Conservation (phyloP, 2,797 vertebrate species). For the Caiman crocodilus region DNA sequence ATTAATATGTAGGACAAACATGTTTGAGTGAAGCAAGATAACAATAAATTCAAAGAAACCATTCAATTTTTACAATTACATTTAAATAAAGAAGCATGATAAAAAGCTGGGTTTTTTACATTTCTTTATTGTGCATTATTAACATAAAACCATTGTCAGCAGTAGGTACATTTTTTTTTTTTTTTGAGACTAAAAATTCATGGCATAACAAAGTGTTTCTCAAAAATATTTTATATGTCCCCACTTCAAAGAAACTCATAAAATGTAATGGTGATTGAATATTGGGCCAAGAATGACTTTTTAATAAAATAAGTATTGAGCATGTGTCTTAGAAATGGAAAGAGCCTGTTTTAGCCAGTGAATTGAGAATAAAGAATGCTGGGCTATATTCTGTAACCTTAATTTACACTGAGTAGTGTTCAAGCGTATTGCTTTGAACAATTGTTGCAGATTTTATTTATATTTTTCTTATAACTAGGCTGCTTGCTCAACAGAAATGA, state of each 20-base stretch:
- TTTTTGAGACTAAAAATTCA: not conserved
- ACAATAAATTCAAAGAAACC: not conserved
- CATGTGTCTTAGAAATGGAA: slow-evolving; percentile 32
- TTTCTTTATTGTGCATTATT: not conserved
- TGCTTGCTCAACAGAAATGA: not conserved
- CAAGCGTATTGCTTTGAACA: not conserved
- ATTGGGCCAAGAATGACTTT: not conserved
- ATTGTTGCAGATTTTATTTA: not conserved
- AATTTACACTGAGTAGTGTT: not conserved
- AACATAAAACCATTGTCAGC: not conserved
- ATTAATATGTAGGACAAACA: not conserved
- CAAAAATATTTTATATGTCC: not conserved
- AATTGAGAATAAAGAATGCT: slow-evolving; percentile 13
- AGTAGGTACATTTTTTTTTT: slow-evolving; percentile 40
- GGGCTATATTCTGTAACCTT: not conserved
- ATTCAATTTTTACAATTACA: not conserved
- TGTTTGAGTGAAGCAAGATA: not conserved
- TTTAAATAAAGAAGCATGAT: not conserved
- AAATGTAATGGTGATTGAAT: slow-evolving; percentile 27
- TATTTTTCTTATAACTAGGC: not conserved
- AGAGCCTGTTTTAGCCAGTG: not conserved
- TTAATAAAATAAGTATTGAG: slow-evolving; percentile 25
- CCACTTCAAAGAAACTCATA: slow-evolving; percentile 49
- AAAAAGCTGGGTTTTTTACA: not conserved
- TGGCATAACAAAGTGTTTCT: slow-evolving; percentile 44